Evolutionary conservation across 30 jellyfish, hydroid and myxozoan genomes (phyloP).

Genomic region (Aurelia aurita): DNA sequence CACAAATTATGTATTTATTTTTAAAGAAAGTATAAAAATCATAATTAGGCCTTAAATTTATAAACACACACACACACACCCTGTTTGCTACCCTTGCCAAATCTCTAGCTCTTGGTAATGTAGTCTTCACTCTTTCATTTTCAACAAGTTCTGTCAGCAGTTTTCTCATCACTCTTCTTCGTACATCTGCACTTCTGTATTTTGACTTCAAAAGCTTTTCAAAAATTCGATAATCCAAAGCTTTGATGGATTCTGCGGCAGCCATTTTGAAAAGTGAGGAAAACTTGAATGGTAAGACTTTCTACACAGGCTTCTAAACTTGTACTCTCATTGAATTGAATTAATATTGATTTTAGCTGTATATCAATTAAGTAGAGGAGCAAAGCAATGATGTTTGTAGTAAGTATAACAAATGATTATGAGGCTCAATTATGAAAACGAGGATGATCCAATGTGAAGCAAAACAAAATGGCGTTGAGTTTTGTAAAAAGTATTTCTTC

Average conservation of each 20-base stretch:
- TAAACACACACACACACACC: slow-evolving; percentile 54
- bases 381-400: too few relatives aligned
- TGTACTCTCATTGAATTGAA: too few relatives aligned
- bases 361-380: too few relatives aligned
- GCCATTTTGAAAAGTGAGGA: slow-evolving; percentile 38
- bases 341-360: too few relatives aligned
- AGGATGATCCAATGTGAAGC: neutral
- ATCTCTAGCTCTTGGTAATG: slow-evolving; percentile 79
- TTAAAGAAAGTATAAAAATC: neutral
- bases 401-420: too few relatives aligned
- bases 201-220: slow-evolving; percentile 73
- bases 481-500: neutral
- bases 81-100: slow-evolving; percentile 89
- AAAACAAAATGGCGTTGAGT: slow-evolving; percentile 36
- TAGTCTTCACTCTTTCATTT: slow-evolving; percentile 81
- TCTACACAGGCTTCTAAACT: too few relatives aligned
- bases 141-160: slow-evolving; percentile 78
- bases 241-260: slow-evolving; percentile 58
- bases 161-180: slow-evolving; percentile 60
- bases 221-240: slow-evolving; percentile 69
- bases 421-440: too few relatives aligned
- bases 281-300: neutral
- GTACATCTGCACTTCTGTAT: slow-evolving; percentile 42
- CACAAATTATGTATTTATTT: neutral
- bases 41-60: neutral